Percentiles rank a stretch among this genome's conserved stretches.
Evolutionary conservation across 64 coral and sea anemone genomes (phyloP).

Genomic region (Platygyra sinensis): DNA sequence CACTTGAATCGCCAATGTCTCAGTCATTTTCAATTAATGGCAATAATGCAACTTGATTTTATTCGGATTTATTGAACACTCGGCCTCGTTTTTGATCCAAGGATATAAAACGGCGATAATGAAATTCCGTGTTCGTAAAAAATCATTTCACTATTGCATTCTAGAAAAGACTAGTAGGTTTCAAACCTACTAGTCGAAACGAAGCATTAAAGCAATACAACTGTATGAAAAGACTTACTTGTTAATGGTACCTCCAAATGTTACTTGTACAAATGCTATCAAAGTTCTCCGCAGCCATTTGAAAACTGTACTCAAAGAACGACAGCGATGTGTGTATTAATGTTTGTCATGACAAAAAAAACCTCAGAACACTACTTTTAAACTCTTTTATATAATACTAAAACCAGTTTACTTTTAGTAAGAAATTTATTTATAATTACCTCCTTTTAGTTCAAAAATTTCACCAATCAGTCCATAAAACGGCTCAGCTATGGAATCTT

Average conservation of each 20-base stretch:
- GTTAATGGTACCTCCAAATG: constrained; percentile 99
- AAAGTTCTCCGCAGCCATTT: constrained; percentile 90
- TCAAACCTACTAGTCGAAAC: no score
- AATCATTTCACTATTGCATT: no score
- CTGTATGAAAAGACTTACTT: constrained; percentile 65
- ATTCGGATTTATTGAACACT: no score
- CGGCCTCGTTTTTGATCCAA: no score
- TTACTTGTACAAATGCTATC: constrained; percentile 98
- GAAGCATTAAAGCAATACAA: not conserved
- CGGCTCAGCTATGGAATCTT: constrained; percentile 98
- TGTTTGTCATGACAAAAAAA: no score
- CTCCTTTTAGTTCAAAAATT: constrained; percentile 99
- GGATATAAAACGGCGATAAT: no score
- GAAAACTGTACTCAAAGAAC: constrained; percentile 67
- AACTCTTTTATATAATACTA: not conserved
- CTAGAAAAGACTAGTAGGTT: no score
- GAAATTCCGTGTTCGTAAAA: no score
- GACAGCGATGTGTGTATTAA: not conserved
- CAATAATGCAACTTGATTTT: no score
- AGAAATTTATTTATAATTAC: constrained; percentile 19
- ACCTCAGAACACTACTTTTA: no score
- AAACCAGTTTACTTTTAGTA: not conserved
- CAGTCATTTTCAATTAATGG: no score
- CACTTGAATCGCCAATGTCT: no score
- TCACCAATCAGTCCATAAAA: constrained; percentile 95